A percentile compares a stretch with the other conserved stretches of the same genome.
These are phyloP conservation scores for Parus major DNA, from an alignment of 2,113 vertebrate species.

Conservation along the genomic window DNA sequence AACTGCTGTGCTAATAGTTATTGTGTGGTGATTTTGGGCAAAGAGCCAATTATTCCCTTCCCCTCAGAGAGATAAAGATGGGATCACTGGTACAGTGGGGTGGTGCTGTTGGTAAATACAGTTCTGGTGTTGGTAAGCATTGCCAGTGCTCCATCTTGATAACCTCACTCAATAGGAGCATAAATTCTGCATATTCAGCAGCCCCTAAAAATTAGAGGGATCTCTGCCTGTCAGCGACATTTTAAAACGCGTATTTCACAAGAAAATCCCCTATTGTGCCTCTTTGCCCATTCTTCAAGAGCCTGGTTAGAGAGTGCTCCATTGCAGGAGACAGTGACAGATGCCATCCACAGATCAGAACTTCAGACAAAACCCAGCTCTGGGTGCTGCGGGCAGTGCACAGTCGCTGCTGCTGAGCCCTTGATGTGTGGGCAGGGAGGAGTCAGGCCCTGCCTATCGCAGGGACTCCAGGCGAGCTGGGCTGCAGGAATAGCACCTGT, in stretches of 20 bases:
- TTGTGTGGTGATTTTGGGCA: background rate
- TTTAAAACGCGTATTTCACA: background rate
- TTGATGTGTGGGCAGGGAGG: background rate
- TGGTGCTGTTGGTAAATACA: background rate
- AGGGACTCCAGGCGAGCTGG: fast-evolving
- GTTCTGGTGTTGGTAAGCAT: background rate
- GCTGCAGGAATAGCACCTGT: background rate
- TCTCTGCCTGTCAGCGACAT: background rate
- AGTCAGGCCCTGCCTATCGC: background rate
- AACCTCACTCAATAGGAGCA: background rate
- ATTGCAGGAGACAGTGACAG: background rate
- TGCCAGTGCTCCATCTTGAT: fast-evolving
- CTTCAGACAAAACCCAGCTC: background rate
- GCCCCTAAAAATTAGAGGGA: background rate
- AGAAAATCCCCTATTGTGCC: background rate
- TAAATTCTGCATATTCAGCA: background rate
- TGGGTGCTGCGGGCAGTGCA: background rate
- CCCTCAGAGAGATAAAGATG: background rate
- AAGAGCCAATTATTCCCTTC: background rate
- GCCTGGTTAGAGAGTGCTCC: background rate
- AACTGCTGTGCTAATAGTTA: background rate
- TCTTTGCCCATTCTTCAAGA: background rate
- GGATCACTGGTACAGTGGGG: no score
- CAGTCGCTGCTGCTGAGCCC: fast-evolving
- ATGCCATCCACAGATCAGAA: background rate